Conservation (phyloP, 1,140 invertebrate species). For the Leptinotarsa lineolata region DNA sequence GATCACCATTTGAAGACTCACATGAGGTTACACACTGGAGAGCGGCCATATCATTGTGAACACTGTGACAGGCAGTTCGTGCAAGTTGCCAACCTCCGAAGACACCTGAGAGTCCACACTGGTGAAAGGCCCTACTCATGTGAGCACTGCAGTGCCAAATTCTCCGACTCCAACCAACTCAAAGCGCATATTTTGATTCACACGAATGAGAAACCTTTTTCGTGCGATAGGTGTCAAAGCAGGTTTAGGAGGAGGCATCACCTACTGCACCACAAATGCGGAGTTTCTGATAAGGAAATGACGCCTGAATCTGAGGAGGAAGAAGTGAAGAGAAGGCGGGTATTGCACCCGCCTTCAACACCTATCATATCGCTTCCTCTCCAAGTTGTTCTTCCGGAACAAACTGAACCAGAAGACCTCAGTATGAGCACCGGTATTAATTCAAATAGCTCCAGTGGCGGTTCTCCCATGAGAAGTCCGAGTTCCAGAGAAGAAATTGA, state of each 20-base stretch:
- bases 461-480: slow-evolving; percentile 49
- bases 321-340: slow-evolving; percentile 49
- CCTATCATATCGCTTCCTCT: slow-evolving; percentile 46
- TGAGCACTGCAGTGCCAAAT: slow-evolving; percentile 83
- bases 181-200: slow-evolving; percentile 89
- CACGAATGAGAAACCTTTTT: slow-evolving; percentile 87
- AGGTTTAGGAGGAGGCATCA: slow-evolving; percentile 83
- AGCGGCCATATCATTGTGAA: slow-evolving; percentile 89
- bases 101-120: slow-evolving; percentile 93
- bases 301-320: slow-evolving; percentile 51
- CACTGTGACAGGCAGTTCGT: slow-evolving; percentile 92
- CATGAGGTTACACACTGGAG: slow-evolving; percentile 89
- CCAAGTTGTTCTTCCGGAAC: slow-evolving; percentile 68
- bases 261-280: slow-evolving; percentile 83
- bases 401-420: slow-evolving; percentile 88
- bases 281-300: slow-evolving; percentile 45
- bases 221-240: slow-evolving; percentile 75
- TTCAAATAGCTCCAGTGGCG: slow-evolving; percentile 48
- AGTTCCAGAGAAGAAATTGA: slow-evolving; percentile 46
- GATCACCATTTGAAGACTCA: slow-evolving; percentile 95
- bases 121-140: slow-evolving; percentile 94
- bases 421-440: slow-evolving; percentile 62
- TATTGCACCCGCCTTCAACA: slow-evolving; percentile 53
- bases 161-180: slow-evolving; percentile 93
- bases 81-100: slow-evolving; percentile 90